phyloP scores from a whole-genome alignment of 2,113 vertebrate species.

The Reinhardtius hippoglossoides region DNA sequence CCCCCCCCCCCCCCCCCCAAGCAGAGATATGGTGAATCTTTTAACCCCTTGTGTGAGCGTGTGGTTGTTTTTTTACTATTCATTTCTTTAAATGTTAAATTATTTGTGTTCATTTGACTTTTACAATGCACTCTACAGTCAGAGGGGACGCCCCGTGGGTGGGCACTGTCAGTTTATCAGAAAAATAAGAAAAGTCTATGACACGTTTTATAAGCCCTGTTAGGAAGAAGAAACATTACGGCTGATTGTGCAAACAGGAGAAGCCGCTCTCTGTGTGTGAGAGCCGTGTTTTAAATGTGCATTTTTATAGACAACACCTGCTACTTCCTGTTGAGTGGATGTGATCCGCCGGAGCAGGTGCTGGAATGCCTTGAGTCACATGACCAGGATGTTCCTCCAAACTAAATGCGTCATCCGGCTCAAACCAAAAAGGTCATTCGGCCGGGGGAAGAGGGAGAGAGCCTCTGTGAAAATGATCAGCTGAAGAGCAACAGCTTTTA shows the following conservation, averaged over 20 bases:
- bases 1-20: slow-evolving; percentile 39
- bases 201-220: slow-evolving; percentile 52
- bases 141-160: slow-evolving; percentile 51
- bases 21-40: slow-evolving; percentile 66
- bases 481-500: slow-evolving; percentile 56
- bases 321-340: slow-evolving; percentile 82
- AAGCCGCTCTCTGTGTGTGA: slow-evolving; percentile 43
- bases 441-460: slow-evolving; percentile 53
- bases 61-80: slow-evolving; percentile 46
- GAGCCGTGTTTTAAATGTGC: slow-evolving; percentile 73
- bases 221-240: slow-evolving; percentile 42
- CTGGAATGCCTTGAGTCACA: slow-evolving; percentile 76
- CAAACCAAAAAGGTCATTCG: slow-evolving; percentile 80
- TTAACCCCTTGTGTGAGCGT: slow-evolving; percentile 69
- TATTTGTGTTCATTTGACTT: slow-evolving; percentile 80
- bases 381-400: slow-evolving; percentile 81
- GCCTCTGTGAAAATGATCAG: slow-evolving; percentile 63
- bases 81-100: slow-evolving; percentile 79
- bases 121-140: slow-evolving; percentile 73
- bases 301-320: slow-evolving; percentile 82
- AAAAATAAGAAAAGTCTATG: slow-evolving; percentile 38
- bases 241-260: slow-evolving; percentile 50
- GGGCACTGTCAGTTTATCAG: slow-evolving; percentile 52
- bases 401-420: slow-evolving; percentile 82
- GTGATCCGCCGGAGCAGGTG: slow-evolving; percentile 82